Conservation (phyloP, 2,113 vertebrate species). For the Otolemur garnettii region DNA sequence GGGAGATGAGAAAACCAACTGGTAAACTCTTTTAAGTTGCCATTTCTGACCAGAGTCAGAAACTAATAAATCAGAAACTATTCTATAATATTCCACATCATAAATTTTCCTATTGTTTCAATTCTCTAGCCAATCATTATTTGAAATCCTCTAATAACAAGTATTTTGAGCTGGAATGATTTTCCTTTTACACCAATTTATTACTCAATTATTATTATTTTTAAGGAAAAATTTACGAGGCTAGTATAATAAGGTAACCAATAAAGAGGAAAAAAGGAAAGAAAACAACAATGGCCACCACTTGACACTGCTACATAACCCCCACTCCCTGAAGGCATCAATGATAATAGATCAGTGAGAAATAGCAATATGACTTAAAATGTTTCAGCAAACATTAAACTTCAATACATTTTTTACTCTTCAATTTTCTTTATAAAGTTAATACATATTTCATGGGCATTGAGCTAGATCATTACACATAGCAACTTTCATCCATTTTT, state of each 20-base stretch:
- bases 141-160: background rate
- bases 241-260: background rate
- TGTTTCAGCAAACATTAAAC: background rate
- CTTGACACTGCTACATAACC: background rate
- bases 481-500: background rate
- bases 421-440: background rate
- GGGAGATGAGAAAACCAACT: background rate
- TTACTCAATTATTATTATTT: slow-evolving; percentile 3
- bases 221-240: background rate
- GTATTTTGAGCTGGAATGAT: background rate
- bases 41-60: background rate
- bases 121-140: background rate
- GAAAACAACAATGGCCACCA: background rate
- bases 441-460: background rate
- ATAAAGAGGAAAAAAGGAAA: background rate
- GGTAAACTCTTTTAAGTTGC: background rate
- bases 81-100: background rate
- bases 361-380: background rate
- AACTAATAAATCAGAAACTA: slow-evolving; percentile 1
- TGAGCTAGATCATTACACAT: background rate
- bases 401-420: background rate
- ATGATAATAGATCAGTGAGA: background rate
- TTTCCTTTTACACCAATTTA: background rate
- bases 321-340: background rate
- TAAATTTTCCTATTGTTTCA: background rate